These are phyloP conservation scores for Chionoecetes opilio DNA, from an alignment of 1,140 invertebrate genomes.

Conservation along the genomic window DNA sequence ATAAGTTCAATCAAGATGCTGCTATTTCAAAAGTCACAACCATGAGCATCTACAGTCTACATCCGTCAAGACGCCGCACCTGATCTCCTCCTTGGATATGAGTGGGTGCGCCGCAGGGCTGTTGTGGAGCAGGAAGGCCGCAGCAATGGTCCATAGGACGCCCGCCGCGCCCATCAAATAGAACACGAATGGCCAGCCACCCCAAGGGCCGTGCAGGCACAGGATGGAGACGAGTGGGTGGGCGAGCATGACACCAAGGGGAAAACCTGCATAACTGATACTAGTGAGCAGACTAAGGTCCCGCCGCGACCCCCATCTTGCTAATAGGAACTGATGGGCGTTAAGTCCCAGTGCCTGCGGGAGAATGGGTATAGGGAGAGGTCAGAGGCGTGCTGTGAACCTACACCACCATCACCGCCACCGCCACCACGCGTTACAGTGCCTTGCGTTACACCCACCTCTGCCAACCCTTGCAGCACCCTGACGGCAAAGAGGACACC, in stretches of 20 bases:
- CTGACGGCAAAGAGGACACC: slow-evolving; percentile 40
- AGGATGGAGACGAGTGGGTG: slow-evolving; percentile 56
- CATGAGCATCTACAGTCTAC: not conserved
- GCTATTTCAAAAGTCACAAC: no score
- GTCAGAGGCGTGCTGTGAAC: no score
- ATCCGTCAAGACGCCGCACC: no score
- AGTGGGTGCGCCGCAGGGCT: slow-evolving; percentile 37
- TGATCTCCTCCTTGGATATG: slow-evolving; percentile 35
- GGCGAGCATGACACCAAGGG: slow-evolving; percentile 49
- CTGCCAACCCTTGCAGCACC: slow-evolving; percentile 47
- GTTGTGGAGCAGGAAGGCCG: slow-evolving; percentile 45
- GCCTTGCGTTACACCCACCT: slow-evolving; percentile 25
- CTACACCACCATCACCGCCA: not conserved
- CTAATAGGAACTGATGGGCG: slow-evolving; percentile 44
- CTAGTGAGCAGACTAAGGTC: slow-evolving; percentile 54
- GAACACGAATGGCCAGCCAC: slow-evolving; percentile 55
- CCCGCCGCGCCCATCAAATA: slow-evolving; percentile 40
- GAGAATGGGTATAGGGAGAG: no score
- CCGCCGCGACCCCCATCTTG: slow-evolving; percentile 31
- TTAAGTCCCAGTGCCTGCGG: slow-evolving; percentile 47
- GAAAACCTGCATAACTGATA: slow-evolving; percentile 43
- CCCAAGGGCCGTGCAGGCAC: slow-evolving; percentile 49
- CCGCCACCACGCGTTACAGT: not conserved
- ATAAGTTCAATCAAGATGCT: no score
- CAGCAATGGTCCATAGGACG: not conserved